A percentile compares a stretch with the other conserved stretches of the same genome.
These are phyloP conservation scores for Syrmaticus mikado DNA, from an alignment of 2,113 vertebrate species.

Conservation along the genomic window DNA sequence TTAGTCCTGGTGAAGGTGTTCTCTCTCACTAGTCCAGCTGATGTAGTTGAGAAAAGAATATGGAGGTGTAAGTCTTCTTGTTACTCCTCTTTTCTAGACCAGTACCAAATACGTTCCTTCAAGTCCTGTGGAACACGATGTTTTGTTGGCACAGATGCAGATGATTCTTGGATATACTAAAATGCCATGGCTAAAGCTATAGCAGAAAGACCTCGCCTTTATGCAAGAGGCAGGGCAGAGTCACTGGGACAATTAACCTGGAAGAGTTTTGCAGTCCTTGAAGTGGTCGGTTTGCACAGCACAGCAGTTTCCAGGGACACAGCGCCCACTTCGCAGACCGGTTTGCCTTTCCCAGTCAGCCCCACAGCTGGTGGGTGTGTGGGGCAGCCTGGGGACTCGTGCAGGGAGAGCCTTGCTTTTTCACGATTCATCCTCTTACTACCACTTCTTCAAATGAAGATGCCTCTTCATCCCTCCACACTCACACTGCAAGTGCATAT, in stretches of 20 bases:
- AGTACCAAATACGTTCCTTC: not conserved
- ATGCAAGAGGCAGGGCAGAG: not conserved
- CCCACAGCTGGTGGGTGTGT: not conserved
- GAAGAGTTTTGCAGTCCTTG: not conserved
- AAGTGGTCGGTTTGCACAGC: not conserved
- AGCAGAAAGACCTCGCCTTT: not conserved
- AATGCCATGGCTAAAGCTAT: not conserved
- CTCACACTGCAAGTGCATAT: too few species aligned
- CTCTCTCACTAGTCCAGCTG: not conserved
- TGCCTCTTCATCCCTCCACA: too few species aligned
- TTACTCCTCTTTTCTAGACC: not conserved
- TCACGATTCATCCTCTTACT: not conserved
- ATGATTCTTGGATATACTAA: fast-evolving
- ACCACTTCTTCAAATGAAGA: not conserved
- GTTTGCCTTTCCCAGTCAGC: not conserved
- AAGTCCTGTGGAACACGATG: not conserved
- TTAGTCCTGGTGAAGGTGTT: not conserved
- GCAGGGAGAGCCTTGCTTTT: not conserved
- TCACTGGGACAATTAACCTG: not conserved
- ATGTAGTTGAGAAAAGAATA: not conserved
- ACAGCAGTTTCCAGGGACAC: not conserved
- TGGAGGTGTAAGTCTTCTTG: not conserved
- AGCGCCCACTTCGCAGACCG: not conserved
- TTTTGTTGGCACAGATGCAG: not conserved
- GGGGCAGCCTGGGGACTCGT: not conserved